Conservation (phyloP, 2,113 vertebrate genomes). For the Zeus faber region DNA sequence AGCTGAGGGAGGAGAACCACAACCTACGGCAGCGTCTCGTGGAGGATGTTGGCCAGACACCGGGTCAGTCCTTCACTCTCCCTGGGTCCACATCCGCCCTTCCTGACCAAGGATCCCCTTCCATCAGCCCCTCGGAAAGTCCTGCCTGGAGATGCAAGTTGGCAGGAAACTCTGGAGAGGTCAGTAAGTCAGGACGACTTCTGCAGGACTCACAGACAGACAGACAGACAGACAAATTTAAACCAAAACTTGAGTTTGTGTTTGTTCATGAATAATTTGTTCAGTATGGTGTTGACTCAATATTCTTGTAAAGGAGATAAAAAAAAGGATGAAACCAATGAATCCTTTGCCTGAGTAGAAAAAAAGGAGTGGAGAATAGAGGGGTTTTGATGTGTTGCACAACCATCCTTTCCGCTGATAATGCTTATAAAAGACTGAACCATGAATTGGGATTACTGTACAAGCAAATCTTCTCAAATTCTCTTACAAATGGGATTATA, state of each 20-base stretch:
- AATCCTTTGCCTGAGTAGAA: background rate
- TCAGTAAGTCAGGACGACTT: conserved; percentile 17
- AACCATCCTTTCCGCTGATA: background rate
- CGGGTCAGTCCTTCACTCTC: background rate
- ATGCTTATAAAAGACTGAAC: conserved; percentile 1
- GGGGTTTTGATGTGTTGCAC: conserved; percentile 3
- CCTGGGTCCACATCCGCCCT: background rate
- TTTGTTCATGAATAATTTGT: background rate
- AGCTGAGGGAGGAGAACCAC: conserved; percentile 70
- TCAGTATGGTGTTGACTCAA: background rate
- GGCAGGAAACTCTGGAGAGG: conserved; percentile 25
- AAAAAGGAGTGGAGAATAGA: background rate
- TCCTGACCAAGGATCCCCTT: conserved; percentile 1
- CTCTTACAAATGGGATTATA: conserved; percentile 7
- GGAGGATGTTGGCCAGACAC: conserved; percentile 26
- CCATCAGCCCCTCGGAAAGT: background rate
- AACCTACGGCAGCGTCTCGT: conserved; percentile 54
- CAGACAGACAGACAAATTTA: background rate
- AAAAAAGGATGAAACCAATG: background rate
- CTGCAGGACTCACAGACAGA: too few relatives aligned
- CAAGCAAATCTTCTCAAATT: background rate
- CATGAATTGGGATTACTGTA: background rate
- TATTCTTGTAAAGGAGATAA: too few relatives aligned
- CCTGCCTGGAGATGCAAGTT: conserved; percentile 3
- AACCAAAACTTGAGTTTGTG: background rate